Percentiles rank a stretch among this genome's conserved stretches.
Conservation (phyloP, 2,797 vertebrate species). For the Liparis tanakae region DNA sequence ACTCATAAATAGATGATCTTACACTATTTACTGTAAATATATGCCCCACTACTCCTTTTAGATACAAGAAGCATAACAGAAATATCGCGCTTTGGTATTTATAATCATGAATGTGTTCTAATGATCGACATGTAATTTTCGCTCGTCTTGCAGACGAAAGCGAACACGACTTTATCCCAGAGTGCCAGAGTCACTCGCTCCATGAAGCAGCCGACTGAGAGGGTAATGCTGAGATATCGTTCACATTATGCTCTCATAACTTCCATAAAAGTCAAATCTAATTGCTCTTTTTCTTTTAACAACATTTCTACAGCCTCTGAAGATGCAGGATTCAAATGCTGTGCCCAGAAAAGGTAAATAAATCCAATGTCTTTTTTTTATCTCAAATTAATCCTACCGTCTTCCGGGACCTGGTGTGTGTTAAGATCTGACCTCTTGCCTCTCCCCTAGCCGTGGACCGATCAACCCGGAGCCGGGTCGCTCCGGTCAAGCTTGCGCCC, state of each 20-base stretch:
- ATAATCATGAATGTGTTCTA: background rate
- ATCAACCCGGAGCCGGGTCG: slow-evolving; percentile 48
- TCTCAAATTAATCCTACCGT: background rate
- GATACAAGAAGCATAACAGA: background rate
- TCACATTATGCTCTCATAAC: background rate
- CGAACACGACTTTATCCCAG: slow-evolving; percentile 19
- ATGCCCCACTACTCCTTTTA: background rate
- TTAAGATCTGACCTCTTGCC: slow-evolving; percentile 11
- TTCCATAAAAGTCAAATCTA: background rate
- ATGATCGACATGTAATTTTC: background rate
- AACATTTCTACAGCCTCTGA: slow-evolving; percentile 45
- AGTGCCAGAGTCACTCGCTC: slow-evolving; percentile 81
- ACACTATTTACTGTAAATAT: background rate
- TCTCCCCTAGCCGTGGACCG: slow-evolving; percentile 46
- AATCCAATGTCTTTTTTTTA: background rate
- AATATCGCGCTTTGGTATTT: background rate
- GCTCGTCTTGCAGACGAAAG: slow-evolving; percentile 54
- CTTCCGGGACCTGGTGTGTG: background rate
- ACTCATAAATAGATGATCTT: background rate
- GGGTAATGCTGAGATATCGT: slow-evolving; percentile 42
- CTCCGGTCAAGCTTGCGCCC: slow-evolving; percentile 42
- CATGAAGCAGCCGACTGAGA: slow-evolving; percentile 71
- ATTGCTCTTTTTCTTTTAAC: background rate
- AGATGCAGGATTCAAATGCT: slow-evolving; percentile 41
- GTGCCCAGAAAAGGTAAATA: slow-evolving; percentile 60